A percentile compares a stretch with the other conserved stretches of the same genome.
These are phyloP conservation scores for Pangasius djambal DNA, from an alignment of 2,797 vertebrate species.

Conservation along the genomic window DNA sequence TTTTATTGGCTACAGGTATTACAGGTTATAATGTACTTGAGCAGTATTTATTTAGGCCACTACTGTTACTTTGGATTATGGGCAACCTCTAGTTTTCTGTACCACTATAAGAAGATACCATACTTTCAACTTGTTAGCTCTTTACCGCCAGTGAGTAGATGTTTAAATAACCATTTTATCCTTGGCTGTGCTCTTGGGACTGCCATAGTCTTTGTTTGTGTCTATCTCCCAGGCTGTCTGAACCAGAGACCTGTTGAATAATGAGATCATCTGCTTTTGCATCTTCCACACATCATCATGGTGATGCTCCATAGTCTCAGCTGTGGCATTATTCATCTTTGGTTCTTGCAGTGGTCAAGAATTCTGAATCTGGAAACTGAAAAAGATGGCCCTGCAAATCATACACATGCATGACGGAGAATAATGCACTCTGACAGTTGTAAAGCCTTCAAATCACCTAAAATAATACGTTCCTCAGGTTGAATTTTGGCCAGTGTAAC, in stretches of 20 bases:
- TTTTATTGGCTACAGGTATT: background rate
- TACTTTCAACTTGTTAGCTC: slow-evolving; percentile 2
- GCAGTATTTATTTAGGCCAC: background rate
- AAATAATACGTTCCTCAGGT: background rate
- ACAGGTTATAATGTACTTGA: background rate
- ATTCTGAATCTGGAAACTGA: background rate
- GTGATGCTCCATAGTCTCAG: background rate
- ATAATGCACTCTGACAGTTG: background rate
- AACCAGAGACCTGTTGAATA: slow-evolving; percentile 39
- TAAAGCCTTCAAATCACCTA: background rate
- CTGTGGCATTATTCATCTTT: background rate
- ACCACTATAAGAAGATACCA: background rate
- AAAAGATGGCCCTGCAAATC: background rate
- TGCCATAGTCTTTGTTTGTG: slow-evolving; percentile 3
- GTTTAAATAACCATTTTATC: slow-evolving; percentile 8
- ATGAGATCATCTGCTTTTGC: slow-evolving; percentile 26
- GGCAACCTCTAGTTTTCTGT: background rate
- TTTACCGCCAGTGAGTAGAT: slow-evolving; percentile 21
- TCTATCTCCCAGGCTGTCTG: slow-evolving; percentile 19
- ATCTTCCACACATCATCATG: slow-evolving; percentile 14
- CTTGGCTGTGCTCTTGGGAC: slow-evolving; percentile 32
- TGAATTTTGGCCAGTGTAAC: background rate
- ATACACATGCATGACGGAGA: background rate
- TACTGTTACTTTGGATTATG: background rate
- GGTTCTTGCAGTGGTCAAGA: background rate